phyloP scores from a whole-genome alignment of 2,888 invertebrate genomes.

The Cenopis cana region DNA sequence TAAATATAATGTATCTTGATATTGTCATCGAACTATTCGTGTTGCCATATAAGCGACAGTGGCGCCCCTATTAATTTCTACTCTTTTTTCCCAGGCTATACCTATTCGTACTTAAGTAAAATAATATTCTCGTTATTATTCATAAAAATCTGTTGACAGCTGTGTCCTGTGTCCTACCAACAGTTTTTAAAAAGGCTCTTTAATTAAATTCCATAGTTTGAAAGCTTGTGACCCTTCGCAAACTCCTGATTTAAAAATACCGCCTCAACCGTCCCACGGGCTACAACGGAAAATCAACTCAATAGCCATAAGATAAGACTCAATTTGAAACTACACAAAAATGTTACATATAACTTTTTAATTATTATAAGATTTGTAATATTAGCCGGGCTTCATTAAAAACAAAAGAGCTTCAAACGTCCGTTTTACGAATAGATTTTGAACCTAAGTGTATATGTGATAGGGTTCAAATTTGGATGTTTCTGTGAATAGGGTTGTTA shows the following conservation, averaged over 20 bases:
- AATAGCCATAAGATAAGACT: not conserved
- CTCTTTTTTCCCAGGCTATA: no score
- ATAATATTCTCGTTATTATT: constrained; percentile 18
- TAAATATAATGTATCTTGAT: no score
- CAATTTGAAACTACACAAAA: not conserved
- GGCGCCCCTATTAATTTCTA: no score
- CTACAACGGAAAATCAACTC: not conserved
- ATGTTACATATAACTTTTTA: not conserved
- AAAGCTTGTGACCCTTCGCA: constrained; percentile 11
- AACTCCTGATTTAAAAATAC: not conserved
- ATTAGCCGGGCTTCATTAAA: not conserved
- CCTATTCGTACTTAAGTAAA: no score
- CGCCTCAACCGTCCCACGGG: not conserved
- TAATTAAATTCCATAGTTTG: constrained; percentile 23
- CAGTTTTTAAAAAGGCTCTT: constrained; percentile 8
- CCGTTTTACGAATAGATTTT: not conserved
- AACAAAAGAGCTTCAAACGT: not conserved
- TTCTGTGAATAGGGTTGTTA: not conserved
- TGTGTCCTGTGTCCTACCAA: not conserved
- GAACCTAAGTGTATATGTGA: not conserved
- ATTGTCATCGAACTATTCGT: no score
- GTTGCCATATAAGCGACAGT: no score
- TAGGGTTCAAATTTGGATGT: not conserved
- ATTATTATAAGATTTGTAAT: not conserved
- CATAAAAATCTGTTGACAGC: constrained; percentile 13